Percentiles rank a stretch among this genome's conserved stretches.
Evolutionary conservation across 2,888 invertebrate species (phyloP).

Genomic region (Harmothoe impar): DNA sequence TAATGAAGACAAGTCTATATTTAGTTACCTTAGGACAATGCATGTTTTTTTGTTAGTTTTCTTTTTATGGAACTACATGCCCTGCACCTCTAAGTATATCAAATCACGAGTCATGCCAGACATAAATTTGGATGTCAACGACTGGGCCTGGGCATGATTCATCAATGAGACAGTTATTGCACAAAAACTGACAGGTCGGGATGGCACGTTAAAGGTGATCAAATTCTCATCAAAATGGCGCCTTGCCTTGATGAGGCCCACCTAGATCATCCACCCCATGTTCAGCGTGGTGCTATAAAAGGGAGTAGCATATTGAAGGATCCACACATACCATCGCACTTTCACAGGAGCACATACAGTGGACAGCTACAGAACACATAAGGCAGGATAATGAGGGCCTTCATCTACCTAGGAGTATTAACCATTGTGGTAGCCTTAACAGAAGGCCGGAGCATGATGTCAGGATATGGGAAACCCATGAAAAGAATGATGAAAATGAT

Average conservation of each 20-base stretch:
- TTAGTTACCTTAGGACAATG: too few species aligned
- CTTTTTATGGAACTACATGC: not conserved
- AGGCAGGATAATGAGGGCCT: not conserved
- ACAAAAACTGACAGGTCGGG: conserved; percentile 10
- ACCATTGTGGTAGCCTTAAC: not conserved
- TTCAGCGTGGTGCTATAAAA: not conserved
- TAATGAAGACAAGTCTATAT: too few species aligned
- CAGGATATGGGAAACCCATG: not conserved
- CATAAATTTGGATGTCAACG: not conserved
- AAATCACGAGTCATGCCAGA: not conserved
- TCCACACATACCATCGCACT: not conserved
- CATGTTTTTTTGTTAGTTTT: not conserved
- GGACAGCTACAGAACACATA: not conserved
- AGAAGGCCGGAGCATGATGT: not conserved
- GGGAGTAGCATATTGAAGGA: not conserved
- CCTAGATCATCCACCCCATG: not conserved
- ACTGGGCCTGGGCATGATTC: not conserved
- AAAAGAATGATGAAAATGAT: not conserved
- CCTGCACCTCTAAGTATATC: not conserved
- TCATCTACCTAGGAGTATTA: not conserved
- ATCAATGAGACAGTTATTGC: not conserved
- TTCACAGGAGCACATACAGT: not conserved
- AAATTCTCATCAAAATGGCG: conserved; percentile 1
- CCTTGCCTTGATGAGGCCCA: not conserved
- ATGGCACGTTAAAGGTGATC: not conserved